phyloP scores from a whole-genome alignment of 2,113 vertebrate genomes.

The Podarcis raffonei region DNA sequence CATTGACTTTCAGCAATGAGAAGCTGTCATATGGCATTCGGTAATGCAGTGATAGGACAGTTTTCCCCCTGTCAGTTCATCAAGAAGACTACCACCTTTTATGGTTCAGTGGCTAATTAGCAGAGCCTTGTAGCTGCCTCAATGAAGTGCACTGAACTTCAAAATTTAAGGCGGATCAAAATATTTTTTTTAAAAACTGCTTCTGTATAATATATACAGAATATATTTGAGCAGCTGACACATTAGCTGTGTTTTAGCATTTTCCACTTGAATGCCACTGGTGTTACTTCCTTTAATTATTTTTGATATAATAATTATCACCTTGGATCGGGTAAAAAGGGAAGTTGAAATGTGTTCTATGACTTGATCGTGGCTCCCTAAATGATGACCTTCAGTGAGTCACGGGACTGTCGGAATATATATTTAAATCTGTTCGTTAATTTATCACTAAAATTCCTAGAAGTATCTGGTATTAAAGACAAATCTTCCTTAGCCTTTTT shows the following conservation, averaged over 20 bases:
- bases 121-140: not conserved
- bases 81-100: slow-evolving; percentile 6
- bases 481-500: not conserved
- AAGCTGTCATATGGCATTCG: slow-evolving; percentile 43
- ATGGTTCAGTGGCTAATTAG: not conserved
- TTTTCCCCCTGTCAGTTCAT: not conserved
- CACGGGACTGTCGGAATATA: slow-evolving; percentile 10
- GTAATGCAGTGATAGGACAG: not conserved
- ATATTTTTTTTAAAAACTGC: not conserved
- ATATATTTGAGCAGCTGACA: not conserved
- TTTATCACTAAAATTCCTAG: not conserved
- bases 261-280: slow-evolving; percentile 31
- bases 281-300: slow-evolving; percentile 23
- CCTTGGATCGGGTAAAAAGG: slow-evolving; percentile 6
- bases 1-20: slow-evolving; percentile 52
- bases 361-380: slow-evolving; percentile 31
- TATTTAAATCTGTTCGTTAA: not conserved
- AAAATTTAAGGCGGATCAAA: slow-evolving; percentile 44
- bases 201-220: not conserved
- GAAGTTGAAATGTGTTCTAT: not conserved
- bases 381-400: slow-evolving; percentile 6
- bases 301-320: not conserved
- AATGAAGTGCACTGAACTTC: slow-evolving; percentile 4
- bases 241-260: slow-evolving; percentile 29
- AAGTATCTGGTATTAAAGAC: not conserved